Percentiles rank a stretch among this genome's conserved stretches.
These are phyloP conservation scores for Phaethon lepturus DNA, from an alignment of 2,113 vertebrate species.

Conservation along the genomic window DNA sequence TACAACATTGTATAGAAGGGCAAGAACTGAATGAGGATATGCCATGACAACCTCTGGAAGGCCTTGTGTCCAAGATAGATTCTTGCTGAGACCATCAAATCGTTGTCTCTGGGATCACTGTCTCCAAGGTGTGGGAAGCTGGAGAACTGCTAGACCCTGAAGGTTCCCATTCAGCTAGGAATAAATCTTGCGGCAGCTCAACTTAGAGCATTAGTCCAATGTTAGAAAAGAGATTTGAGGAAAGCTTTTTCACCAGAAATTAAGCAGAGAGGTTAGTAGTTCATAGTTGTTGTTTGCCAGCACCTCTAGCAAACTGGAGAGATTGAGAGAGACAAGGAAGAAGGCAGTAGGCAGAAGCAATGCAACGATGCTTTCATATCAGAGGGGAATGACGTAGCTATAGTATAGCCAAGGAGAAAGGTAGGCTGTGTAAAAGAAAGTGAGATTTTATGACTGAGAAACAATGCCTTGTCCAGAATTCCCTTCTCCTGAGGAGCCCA, in stretches of 20 bases:
- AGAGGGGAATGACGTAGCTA: neutral
- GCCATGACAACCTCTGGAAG: neutral
- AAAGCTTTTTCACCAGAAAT: neutral
- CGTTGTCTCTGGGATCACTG: neutral
- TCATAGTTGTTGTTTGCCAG: neutral
- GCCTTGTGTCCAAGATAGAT: neutral
- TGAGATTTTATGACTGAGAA: neutral
- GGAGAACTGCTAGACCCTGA: neutral
- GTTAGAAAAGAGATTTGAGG: neutral
- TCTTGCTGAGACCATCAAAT: neutral
- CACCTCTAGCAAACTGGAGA: neutral
- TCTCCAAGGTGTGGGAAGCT: neutral
- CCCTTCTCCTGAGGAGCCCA: neutral
- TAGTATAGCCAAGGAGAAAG: neutral
- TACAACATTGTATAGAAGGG: neutral
- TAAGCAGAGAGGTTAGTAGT: neutral
- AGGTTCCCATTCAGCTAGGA: neutral
- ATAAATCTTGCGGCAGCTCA: neutral
- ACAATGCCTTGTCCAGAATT: neutral
- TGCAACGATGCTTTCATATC: neutral
- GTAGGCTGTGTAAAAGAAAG: neutral
- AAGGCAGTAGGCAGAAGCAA: neutral
- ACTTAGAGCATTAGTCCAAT: neutral
- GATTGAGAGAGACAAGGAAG: neutral
- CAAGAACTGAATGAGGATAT: neutral